Evolutionary conservation across 1,140 invertebrate species (phyloP).

Genomic region (Drosophila takahashii): DNA sequence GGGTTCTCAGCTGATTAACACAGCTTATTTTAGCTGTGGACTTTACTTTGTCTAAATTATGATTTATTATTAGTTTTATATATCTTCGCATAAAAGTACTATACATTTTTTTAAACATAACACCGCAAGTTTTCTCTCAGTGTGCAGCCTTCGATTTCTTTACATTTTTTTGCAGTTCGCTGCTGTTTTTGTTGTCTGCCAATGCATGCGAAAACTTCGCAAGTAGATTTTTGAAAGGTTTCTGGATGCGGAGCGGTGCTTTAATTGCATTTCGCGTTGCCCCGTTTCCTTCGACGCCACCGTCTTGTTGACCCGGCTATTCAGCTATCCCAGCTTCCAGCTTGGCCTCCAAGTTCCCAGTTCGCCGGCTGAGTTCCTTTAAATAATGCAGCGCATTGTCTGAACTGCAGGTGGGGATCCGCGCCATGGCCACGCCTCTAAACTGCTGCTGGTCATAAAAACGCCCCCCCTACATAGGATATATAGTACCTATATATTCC

Average conservation of each 20-base stretch:
- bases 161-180: constrained; percentile 6
- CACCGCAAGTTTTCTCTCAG: not conserved
- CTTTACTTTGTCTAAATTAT: no score
- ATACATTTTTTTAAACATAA: no score
- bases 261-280: constrained; percentile 75
- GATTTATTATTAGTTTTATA: no score
- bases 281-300: constrained; percentile 36
- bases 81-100: no score
- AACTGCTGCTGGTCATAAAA: constrained; percentile 50
- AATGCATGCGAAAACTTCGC: constrained; percentile 76
- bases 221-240: constrained; percentile 79
- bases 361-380: constrained; percentile 37
- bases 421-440: constrained; percentile 27
- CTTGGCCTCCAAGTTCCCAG: not conserved
- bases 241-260: constrained; percentile 55
- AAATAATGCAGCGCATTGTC: constrained; percentile 80
- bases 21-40: no score
- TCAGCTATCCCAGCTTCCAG: not conserved
- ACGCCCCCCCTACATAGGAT: constrained; percentile 10
- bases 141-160: constrained; percentile 21
- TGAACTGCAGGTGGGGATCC: constrained; percentile 36
- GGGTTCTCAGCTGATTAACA: no score
- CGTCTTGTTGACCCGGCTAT: constrained; percentile 13
- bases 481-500: not conserved
- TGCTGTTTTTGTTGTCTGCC: constrained; percentile 53